These are phyloP conservation scores for Etia nguti DNA, from an alignment of 2,113 vertebrate genomes.

Conservation along the genomic window DNA sequence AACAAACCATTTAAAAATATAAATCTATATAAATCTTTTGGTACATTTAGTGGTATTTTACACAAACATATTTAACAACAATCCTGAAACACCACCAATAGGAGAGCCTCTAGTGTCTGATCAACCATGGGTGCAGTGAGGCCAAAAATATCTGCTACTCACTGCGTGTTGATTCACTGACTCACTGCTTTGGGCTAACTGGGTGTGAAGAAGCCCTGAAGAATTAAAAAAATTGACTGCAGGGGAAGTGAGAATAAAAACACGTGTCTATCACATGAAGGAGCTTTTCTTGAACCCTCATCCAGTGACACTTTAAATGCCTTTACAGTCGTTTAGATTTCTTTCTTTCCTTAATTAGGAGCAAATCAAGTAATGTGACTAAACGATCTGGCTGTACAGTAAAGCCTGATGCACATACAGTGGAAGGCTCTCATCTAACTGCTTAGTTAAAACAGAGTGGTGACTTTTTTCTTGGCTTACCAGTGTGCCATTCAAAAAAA, in stretches of 20 bases:
- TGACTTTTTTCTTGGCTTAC: neutral
- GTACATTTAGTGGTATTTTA: neutral
- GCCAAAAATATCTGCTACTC: neutral
- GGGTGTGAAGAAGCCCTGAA: neutral
- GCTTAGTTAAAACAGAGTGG: neutral
- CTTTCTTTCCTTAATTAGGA: neutral
- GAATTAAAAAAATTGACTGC: neutral
- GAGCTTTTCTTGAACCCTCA: neutral
- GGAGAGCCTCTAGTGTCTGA: fast-evolving
- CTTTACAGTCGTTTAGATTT: neutral
- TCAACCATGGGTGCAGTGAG: neutral
- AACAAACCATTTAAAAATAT: neutral
- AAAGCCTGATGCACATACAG: neutral
- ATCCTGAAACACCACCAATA: neutral
- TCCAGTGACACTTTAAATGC: neutral
- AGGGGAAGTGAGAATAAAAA: neutral
- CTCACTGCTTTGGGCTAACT: neutral
- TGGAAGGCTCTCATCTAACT: neutral
- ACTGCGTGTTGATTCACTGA: neutral
- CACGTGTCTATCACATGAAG: fast-evolving
- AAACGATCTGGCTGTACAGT: neutral
- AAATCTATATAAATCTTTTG: too few species aligned
- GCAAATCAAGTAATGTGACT: neutral
- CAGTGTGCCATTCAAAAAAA: fast-evolving
- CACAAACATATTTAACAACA: neutral